Conservation (phyloP, 1,140 invertebrate species). For the Saccostrea cuccullata region DNA sequence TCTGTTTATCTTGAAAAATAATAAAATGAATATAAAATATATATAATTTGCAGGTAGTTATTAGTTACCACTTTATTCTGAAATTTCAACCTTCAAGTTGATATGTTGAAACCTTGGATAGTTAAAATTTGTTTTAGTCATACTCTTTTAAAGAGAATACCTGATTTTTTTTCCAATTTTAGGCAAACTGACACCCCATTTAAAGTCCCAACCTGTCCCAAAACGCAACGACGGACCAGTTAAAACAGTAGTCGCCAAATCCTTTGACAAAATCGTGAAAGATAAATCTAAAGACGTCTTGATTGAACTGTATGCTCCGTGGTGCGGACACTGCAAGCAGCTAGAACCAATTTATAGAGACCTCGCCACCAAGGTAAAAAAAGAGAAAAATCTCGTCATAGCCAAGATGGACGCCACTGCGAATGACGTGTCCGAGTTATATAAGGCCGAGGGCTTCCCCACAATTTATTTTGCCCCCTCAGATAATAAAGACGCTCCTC, state of each 20-base stretch:
- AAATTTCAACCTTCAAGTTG: too few species aligned
- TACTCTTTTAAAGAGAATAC: too few species aligned
- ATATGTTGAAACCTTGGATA: too few species aligned
- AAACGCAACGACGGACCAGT: slow-evolving; percentile 91
- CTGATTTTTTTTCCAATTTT: slow-evolving; percentile 39
- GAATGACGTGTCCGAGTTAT: slow-evolving; percentile 94
- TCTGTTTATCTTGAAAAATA: too few species aligned
- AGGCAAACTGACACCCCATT: slow-evolving; percentile 89
- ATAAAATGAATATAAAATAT: too few species aligned
- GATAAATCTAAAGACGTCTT: slow-evolving; percentile 95
- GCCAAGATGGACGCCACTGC: slow-evolving; percentile 99
- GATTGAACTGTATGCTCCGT: slow-evolving; percentile 98
- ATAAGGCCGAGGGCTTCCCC: slow-evolving; percentile 95
- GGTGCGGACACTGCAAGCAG: slow-evolving; percentile 99
- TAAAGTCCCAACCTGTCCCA: slow-evolving; percentile 96
- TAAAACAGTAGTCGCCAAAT: slow-evolving; percentile 94
- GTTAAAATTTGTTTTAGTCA: too few species aligned
- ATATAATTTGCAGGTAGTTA: too few species aligned
- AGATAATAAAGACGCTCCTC: slow-evolving; percentile 88
- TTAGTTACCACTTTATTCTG: too few species aligned
- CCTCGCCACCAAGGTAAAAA: slow-evolving; percentile 90
- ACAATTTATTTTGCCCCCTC: slow-evolving; percentile 97
- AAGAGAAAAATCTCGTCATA: slow-evolving; percentile 92
- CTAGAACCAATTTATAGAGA: slow-evolving; percentile 97
- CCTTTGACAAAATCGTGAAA: slow-evolving; percentile 95